Base-by-base conservation (phyloP, 1,140 invertebrate genomes). In the Epicauta chinensis region DNA sequence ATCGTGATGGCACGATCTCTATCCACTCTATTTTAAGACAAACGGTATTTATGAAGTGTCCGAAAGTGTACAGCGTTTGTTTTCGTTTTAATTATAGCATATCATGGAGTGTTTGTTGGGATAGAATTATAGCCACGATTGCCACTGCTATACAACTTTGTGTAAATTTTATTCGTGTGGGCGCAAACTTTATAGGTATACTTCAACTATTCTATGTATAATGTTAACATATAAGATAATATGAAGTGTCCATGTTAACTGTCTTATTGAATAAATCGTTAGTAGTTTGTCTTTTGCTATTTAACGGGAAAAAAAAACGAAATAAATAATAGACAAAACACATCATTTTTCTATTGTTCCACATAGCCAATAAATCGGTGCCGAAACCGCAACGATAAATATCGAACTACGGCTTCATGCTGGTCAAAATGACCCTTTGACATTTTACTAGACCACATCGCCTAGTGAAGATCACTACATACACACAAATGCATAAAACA, bases 321-420 rank as follows among this genome's bases (percentile, higher is more conserved):
- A n/a, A n/a, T n/a, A n/a, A n/a, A n/a, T n/a, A n/a, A n/a, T n/a
- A n/a, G n/a, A n/a, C n/a, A 23, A 3, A 23, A 23, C 7, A 3
- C 4, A 23, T 7, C 1, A 23, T 23, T 23, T 23, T 23, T 23
- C 23, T 23, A 23, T 23, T 23, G 23, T 23, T 23, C 7, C 23
- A 5, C 23, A n/a, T 16, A 31, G 46, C 12, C 23, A 44, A 55
- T 55, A 44, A 55, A 55, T 55, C 53, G 16, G 37, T n/a, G n/a
- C n/a, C 41, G 32, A 55, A 44, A 44, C 41, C 47, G 46, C 47
- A 50, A 45, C 53, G 48, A 50, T 55, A 55, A 55, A 55, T 55
- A 55, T 55, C 53, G 35, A 55, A 43, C 38, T 17, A 55, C 42
- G 39, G 37, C 53, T 43, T 45, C 53, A 55, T 23, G 46, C 46